Evolutionary conservation across 2,888 invertebrate genomes (phyloP).

Genomic region (Branchellion lobata): DNA sequence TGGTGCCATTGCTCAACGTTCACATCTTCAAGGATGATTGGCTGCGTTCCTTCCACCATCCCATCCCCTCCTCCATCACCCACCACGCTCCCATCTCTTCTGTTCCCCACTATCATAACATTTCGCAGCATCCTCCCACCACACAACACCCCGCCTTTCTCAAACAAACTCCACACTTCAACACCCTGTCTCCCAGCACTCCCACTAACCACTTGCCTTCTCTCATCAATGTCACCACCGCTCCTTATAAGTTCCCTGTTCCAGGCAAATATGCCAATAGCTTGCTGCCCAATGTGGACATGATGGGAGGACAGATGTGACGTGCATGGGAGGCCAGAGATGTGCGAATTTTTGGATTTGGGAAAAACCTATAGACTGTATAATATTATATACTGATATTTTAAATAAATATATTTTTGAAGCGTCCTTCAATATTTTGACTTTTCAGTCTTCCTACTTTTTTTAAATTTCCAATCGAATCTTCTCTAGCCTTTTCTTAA

Average conservation of each 20-base stretch:
- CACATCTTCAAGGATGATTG: conserved; percentile 67
- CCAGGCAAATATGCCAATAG: not conserved
- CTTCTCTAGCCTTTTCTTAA: too few relatives aligned
- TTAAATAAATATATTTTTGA: too few relatives aligned
- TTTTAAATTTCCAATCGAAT: too few relatives aligned
- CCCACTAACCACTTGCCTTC: not conserved
- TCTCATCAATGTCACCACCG: not conserved
- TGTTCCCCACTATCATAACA: not conserved
- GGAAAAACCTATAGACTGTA: too few relatives aligned
- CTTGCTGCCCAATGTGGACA: not conserved
- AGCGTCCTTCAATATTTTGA: too few relatives aligned
- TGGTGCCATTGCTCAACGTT: conserved; percentile 67
- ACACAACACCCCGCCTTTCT: not conserved
- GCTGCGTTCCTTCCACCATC: conserved; percentile 48
- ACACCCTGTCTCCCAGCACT: not conserved
- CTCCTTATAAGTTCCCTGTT: not conserved
- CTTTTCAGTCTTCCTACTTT: too few relatives aligned
- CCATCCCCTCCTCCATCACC: not conserved
- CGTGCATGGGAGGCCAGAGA: too few relatives aligned
- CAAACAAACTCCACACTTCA: not conserved
- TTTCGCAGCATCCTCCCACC: not conserved
- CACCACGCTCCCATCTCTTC: not conserved
- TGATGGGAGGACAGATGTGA: not conserved
- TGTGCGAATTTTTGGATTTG: too few relatives aligned
- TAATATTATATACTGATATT: too few relatives aligned